phyloP scores from a whole-genome alignment of 2,113 vertebrate genomes.

The Axis porcinus region DNA sequence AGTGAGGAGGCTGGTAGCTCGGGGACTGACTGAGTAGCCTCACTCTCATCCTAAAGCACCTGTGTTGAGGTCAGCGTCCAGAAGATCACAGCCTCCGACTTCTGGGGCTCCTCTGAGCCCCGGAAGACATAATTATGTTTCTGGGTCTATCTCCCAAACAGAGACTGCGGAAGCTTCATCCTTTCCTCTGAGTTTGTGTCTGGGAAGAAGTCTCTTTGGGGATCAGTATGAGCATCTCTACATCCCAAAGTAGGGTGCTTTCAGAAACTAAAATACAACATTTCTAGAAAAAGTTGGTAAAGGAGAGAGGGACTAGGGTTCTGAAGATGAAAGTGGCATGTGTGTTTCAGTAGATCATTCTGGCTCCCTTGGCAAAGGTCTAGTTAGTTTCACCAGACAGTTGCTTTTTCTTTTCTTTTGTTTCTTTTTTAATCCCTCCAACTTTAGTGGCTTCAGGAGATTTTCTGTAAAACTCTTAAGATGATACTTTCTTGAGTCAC shows the following conservation, averaged over 20 bases:
- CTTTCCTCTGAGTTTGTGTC: not conserved
- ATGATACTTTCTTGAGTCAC: not conserved
- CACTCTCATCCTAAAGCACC: fast-evolving
- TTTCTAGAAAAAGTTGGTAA: not conserved
- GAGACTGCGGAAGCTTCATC: not conserved
- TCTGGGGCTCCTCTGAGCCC: not conserved
- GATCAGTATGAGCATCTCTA: not conserved
- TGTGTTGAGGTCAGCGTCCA: not conserved
- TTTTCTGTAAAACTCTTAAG: not conserved
- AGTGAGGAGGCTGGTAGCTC: not conserved
- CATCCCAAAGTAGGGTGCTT: not conserved
- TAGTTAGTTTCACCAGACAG: not conserved
- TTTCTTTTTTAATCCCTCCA: not conserved
- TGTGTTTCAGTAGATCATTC: not conserved
- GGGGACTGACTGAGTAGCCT: too few species aligned
- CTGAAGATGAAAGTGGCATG: not conserved
- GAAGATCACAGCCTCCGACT: too few species aligned
- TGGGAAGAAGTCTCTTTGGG: not conserved
- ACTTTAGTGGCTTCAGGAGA: not conserved
- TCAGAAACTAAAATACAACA: not conserved
- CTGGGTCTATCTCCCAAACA: not conserved
- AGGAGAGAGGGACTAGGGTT: not conserved
- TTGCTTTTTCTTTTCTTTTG: not conserved
- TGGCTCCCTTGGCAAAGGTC: not conserved
- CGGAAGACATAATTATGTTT: not conserved